Evolutionary conservation across 2,113 vertebrate genomes (phyloP), one percentile per base, ranked within the genome.

Genomic region (Gymnorhina tibicen): DNA sequence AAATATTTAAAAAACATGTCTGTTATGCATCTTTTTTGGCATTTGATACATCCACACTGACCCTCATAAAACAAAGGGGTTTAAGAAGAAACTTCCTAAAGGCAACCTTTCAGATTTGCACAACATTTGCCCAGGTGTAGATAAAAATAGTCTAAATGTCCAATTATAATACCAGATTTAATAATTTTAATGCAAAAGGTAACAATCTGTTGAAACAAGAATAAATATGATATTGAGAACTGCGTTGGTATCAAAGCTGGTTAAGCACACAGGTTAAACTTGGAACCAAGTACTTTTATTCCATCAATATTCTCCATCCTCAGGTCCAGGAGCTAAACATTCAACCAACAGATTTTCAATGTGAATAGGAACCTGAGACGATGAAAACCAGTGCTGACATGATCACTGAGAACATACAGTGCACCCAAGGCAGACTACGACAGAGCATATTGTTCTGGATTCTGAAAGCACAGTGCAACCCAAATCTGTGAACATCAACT

Each of bases 401-500:
- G 2, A 70, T 32, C 76, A n/a, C 33, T 44, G 70, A 86, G 81
- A 92, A 69, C 42, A 66, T 3, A 77, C 2, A 70, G 53, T 2
- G 17, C 1, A 0, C 0, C 0, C 62, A 70, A 47, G 37, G 62
- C 28, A 59, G 39, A n/a, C 5, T 42, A 32, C 22, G 17, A 69
- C n/a, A 44, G 33, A 76, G 62, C 55, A 42, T 18, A 6, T 12
- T 86, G 76, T 35, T 66, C 33, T 46, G 68, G 13, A n/a, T n/a
- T 78, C 60, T 52, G 32, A 91, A 69, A 86, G 30, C n/a, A 46
- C 22, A 52, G 63, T 3, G 33, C 77, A 75, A 91, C 72, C 42
- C 79, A 83, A 78, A 24, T 3, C 55, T 66, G 23, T 0, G 4
- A 82, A 42, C 28, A 73, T 21, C 66, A 83, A 60, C 33, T 20